Evolutionary conservation across 2,888 invertebrate genomes (phyloP).

Genomic region (Cynaeus angustus): DNA sequence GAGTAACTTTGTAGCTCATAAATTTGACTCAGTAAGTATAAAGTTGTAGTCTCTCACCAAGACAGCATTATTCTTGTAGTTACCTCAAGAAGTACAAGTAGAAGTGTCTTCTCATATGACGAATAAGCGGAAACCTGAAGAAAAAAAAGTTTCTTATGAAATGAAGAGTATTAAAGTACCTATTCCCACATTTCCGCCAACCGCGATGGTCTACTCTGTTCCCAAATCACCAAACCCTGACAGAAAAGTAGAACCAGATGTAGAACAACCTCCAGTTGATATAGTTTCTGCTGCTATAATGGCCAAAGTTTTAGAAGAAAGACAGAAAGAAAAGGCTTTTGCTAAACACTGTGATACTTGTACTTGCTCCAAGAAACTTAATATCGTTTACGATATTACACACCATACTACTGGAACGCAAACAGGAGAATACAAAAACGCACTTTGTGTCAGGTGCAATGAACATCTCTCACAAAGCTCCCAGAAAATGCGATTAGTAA

Average conservation of each 20-base stretch:
- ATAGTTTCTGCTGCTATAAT: slow-evolving; percentile 90
- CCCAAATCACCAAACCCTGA: slow-evolving; percentile 69
- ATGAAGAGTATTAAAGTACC: slow-evolving; percentile 82
- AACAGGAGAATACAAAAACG: slow-evolving; percentile 75
- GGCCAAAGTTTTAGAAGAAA: slow-evolving; percentile 92
- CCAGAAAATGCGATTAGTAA: slow-evolving; percentile 59
- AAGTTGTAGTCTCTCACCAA: not conserved
- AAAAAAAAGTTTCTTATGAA: slow-evolving; percentile 70
- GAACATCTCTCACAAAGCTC: slow-evolving; percentile 60
- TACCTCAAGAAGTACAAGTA: slow-evolving; percentile 93
- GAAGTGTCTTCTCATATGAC: slow-evolving; percentile 87
- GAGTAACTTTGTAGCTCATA: slow-evolving; percentile 93
- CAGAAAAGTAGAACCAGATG: slow-evolving; percentile 72
- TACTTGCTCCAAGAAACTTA: slow-evolving; percentile 77
- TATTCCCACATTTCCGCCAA: slow-evolving; percentile 87
- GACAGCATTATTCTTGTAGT: slow-evolving; percentile 72
- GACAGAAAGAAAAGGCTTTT: slow-evolving; percentile 85
- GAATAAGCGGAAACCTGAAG: slow-evolving; percentile 76
- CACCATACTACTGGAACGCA: slow-evolving; percentile 79
- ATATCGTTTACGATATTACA: slow-evolving; percentile 74
- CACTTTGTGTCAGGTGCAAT: slow-evolving; percentile 78
- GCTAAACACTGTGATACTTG: slow-evolving; percentile 90
- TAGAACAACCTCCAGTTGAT: slow-evolving; percentile 79
- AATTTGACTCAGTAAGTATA: slow-evolving; percentile 87
- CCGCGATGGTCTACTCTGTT: slow-evolving; percentile 85